Conservation (phyloP, 2,797 vertebrate genomes). For the Pangasius djambal region DNA sequence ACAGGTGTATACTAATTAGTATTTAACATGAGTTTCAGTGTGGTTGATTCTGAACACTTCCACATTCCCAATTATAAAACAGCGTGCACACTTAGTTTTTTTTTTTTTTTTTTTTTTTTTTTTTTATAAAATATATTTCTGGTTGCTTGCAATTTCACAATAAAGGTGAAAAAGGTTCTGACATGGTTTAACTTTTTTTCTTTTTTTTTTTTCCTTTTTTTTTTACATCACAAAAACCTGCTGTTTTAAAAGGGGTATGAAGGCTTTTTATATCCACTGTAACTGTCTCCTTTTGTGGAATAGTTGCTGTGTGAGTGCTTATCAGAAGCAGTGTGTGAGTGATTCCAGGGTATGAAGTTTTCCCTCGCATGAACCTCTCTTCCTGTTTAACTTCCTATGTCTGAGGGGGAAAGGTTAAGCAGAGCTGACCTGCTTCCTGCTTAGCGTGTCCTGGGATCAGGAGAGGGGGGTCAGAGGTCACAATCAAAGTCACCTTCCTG, state of each 20-base stretch:
- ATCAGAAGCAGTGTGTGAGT: background rate
- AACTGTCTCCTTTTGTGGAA: background rate
- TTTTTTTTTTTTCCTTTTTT: background rate
- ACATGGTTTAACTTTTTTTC: background rate
- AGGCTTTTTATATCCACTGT: background rate
- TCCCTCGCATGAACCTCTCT: conserved; percentile 43
- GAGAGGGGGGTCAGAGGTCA: conserved; percentile 17
- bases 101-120: background rate
- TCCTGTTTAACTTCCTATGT: conserved; percentile 57
- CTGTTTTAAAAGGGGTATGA: background rate
- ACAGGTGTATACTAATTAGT: background rate
- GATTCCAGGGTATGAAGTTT: conserved; percentile 29
- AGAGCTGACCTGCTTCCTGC: conserved; percentile 72
- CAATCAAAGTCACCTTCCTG: conserved; percentile 37
- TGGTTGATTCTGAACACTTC: background rate
- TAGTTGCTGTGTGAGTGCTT: background rate
- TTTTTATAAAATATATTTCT: too few relatives aligned
- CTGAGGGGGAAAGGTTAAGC: conserved; percentile 59
- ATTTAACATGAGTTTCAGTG: background rate
- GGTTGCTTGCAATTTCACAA: background rate
- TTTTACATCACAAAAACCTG: background rate
- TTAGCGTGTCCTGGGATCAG: conserved; percentile 61
- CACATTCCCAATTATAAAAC: background rate
- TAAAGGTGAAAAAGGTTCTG: background rate
- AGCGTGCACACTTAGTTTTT: background rate